These are phyloP conservation scores for Ostrea edulis DNA, from an alignment of 1,140 invertebrate genomes.

Conservation along the genomic window DNA sequence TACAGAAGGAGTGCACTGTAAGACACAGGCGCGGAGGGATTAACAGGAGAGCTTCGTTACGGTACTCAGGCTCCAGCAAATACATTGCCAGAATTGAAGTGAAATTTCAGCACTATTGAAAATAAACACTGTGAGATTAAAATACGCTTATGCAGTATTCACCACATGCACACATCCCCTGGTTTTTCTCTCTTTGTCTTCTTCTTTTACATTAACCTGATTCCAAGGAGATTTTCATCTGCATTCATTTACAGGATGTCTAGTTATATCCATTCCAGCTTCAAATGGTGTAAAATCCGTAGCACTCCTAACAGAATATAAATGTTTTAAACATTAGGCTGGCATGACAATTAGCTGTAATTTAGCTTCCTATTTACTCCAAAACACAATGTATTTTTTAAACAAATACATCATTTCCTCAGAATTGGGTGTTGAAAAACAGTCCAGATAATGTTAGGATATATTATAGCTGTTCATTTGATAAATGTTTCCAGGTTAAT, in stretches of 20 bases:
- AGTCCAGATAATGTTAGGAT: not conserved
- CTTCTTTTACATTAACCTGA: too few species aligned
- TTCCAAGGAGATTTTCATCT: not conserved
- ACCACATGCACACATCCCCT: not conserved
- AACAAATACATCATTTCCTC: slow-evolving; percentile 11
- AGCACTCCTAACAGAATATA: not conserved
- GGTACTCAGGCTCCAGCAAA: slow-evolving; percentile 37
- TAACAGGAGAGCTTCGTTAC: slow-evolving; percentile 64
- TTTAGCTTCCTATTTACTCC: not conserved
- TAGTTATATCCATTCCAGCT: slow-evolving; percentile 14
- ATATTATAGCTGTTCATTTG: slow-evolving; percentile 1
- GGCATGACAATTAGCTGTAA: slow-evolving; percentile 3
- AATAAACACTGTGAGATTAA: not conserved
- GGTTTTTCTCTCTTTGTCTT: not conserved
- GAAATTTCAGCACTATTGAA: not conserved
- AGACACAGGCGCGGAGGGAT: slow-evolving; percentile 68
- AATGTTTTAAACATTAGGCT: not conserved
- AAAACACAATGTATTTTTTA: not conserved
- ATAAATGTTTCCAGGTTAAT: slow-evolving; percentile 37
- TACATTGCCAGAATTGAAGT: not conserved
- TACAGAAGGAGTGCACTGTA: slow-evolving; percentile 64
- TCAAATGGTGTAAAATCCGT: slow-evolving; percentile 2
- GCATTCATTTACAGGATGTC: not conserved
- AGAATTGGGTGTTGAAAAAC: not conserved
- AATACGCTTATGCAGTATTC: not conserved